Evolutionary conservation across 2,888 invertebrate species (phyloP), one percentile per base, ranked within the genome.

Genomic region (Synergus japonicus): DNA sequence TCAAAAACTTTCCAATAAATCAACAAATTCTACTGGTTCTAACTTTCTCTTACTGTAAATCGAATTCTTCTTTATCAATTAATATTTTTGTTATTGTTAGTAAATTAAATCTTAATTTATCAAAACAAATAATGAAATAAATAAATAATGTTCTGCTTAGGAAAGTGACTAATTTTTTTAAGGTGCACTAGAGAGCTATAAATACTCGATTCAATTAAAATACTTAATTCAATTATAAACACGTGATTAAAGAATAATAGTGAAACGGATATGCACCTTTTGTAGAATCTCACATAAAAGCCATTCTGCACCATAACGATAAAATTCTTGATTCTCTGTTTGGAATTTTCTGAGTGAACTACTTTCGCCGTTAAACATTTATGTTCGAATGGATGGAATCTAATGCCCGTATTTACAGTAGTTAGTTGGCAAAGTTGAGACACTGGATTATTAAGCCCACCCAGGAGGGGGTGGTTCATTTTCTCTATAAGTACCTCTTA

Each of bases 321-420:
- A 67, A 67, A 22, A 46, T 67, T n/a, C 44, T 18, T 4, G 22
- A 22, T 12, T 67, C 12, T 65, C 3, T 65, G n/a, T 65, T 65
- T 65, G 41, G 43, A 65, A 65, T 41, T 65, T 37, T n/a, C n/a
- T n/a, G 43, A 43, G 41, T 65, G 65, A 65, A 67, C 44, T 44
- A 67, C 67, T 67, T 67, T 67, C 67, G 44, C 22, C 66, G 18
- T 44, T 43, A 43, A 15, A 18, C 65, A 15, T 65, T 65, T 65
- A 65, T 65, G 10, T 65, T n/a, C 37, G 43, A 65, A 65, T 65
- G 15, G n/a, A 22, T n/a, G n/a, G 29, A 65, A 43, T 43, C n/a
- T 65, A 65, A 43, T 65, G 65, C 9, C 65, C 37, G 65, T 43
- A 65, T 43, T 65, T 65, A 65, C 8, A 65, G 9, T 43, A 15